Conservation (phyloP, 2,888 invertebrate genomes). For the Norana najaformis region DNA sequence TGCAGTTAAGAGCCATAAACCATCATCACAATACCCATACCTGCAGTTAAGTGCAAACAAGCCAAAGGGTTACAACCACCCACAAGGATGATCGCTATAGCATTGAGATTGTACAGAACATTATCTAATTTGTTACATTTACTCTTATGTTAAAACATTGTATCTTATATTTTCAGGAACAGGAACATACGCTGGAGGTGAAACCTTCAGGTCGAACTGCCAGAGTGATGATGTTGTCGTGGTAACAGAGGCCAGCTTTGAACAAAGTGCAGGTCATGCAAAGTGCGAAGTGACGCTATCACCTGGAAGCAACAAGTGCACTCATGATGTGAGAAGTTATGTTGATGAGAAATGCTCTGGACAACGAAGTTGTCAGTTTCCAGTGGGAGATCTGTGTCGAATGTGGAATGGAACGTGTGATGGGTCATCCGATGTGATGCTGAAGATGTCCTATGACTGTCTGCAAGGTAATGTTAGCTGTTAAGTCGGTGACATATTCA, state of each 20-base stretch:
- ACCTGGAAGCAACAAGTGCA: not conserved
- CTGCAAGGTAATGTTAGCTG: not conserved
- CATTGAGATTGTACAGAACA: too few relatives aligned
- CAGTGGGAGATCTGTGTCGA: not conserved
- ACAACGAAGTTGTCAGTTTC: not conserved
- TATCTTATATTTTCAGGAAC: not conserved
- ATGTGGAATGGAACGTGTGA: not conserved
- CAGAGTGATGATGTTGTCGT: not conserved
- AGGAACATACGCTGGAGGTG: not conserved
- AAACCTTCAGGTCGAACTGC: not conserved
- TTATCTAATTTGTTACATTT: too few relatives aligned
- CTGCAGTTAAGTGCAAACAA: too few relatives aligned
- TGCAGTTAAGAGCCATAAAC: too few relatives aligned
- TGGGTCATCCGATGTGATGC: not conserved
- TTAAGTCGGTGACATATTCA: too few relatives aligned
- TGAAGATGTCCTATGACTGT: not conserved
- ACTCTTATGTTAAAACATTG: too few relatives aligned
- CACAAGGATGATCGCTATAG: too few relatives aligned
- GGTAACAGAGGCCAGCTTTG: not conserved
- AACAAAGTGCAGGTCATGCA: not conserved
- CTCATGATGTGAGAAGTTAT: not conserved
- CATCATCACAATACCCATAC: too few relatives aligned
- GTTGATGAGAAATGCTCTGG: not conserved
- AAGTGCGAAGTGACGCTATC: not conserved
- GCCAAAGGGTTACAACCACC: too few relatives aligned